These are phyloP conservation scores for Varanus salvator DNA, from an alignment of 2,113 vertebrate genomes.

Conservation along the genomic window DNA sequence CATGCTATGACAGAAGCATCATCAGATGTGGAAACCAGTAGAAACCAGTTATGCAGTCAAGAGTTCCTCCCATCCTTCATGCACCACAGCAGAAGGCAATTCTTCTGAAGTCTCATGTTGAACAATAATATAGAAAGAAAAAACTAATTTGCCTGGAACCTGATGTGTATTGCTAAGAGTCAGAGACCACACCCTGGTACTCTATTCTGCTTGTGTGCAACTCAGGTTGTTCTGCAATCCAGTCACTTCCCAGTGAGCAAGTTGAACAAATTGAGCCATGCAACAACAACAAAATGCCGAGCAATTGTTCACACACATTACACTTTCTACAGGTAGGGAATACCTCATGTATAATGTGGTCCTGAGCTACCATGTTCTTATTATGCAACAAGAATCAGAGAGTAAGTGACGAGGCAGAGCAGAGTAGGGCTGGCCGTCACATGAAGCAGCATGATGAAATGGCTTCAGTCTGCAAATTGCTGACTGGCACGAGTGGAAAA, in stretches of 20 bases:
- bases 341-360: neutral
- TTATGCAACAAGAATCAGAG: neutral
- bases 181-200: neutral
- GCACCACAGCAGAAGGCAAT: constrained; percentile 49
- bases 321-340: neutral
- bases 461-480: neutral
- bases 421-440: neutral
- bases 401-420: neutral
- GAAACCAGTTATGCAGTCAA: constrained; percentile 57
- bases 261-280: neutral
- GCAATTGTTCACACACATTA: neutral
- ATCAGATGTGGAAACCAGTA: constrained; percentile 63
- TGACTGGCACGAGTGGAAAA: too few relatives aligned
- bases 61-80: constrained; percentile 60
- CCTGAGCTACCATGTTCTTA: too few relatives aligned
- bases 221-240: neutral
- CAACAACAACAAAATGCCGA: neutral
- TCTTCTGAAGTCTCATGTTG: constrained; percentile 52
- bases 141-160: neutral
- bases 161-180: neutral
- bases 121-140: constrained; percentile 48
- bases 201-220: neutral
- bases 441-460: neutral
- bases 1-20: constrained; percentile 66
- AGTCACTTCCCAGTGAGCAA: neutral